Conservation (phyloP, 2,113 vertebrate genomes). For the Mus pahari region DNA sequence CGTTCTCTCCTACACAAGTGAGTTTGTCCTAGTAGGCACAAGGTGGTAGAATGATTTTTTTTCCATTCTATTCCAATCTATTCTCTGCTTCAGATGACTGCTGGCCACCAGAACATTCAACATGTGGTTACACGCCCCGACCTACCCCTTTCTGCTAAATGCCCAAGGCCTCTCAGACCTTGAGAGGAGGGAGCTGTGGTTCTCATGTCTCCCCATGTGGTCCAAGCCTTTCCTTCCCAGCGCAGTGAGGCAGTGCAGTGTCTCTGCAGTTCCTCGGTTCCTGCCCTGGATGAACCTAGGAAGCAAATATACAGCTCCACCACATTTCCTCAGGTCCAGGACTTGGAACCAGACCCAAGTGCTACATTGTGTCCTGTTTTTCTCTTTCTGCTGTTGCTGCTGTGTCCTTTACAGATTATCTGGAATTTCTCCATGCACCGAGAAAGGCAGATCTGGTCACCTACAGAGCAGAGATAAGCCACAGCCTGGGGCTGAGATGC, state of each 20-base stretch:
- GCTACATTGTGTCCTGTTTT: no score
- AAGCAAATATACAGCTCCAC: fast-evolving
- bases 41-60: neutral
- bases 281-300: no score
- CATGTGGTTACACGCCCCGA: neutral
- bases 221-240: neutral
- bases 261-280: fast-evolving
- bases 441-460: neutral
- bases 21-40: neutral
- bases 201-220: neutral
- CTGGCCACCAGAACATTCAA: neutral
- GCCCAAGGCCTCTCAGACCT: neutral
- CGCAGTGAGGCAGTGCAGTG: neutral
- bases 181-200: neutral
- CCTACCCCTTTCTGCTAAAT: neutral
- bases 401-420: neutral
- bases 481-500: neutral
- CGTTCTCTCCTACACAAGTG: neutral
- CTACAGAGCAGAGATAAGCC: neutral
- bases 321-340: neutral
- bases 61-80: neutral
- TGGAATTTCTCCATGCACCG: neutral
- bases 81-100: neutral
- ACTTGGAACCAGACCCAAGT: neutral
- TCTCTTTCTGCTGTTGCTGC: neutral